Base-by-base conservation (phyloP, 1,140 invertebrate genomes). In the Tribolium castaneum region DNA sequence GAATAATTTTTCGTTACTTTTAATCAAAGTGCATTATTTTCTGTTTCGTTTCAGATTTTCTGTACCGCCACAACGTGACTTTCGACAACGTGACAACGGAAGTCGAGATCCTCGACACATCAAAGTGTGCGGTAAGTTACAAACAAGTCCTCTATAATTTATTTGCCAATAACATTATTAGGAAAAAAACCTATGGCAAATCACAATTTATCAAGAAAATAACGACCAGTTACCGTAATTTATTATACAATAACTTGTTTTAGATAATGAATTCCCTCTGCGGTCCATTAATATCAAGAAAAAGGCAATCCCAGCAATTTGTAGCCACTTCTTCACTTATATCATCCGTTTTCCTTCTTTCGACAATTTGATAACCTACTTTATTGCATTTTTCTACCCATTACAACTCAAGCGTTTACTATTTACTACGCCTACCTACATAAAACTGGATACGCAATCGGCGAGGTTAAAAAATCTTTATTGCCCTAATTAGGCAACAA, bases 61-160 rank as follows among this genome's bases (percentile, higher is more conserved):
- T 94, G 51, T 95, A 95, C 87, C 90, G 92, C 81, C 94, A 95
- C 82, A 91, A 90, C 84, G 91, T 95, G 56, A 93, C 91, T 54
- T 93, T 95, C 83, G 94, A 95, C 86, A 94, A 92, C 81, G 91
- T 91, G 74, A 91, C 91, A 16, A 94, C 93, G 16, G 93, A 95
- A 87, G 92, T 95, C 49, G 94, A 95, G 89, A 94, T 96, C 82
- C 87, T 96, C 82, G 94, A 96, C 86, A 94, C 94, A 56, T 95
- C 92, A 76, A 92, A 92, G 85, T 94, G 92, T 88, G 92, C 92
- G 87, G 94, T 95, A 89, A 92, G 91, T 90, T 75, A 73, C 12
- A 19, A 16, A 52, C 12, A 19, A 16, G 16, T 52, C 16, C 12
- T 14, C 19, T n/a, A 22, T 22, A 22, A 22, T 22, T 52, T 52